Percentiles rank a stretch among this genome's conserved stretches.
These are phyloP conservation scores for Danio aesculapii DNA, from an alignment of 2,797 vertebrate genomes.

Conservation along the genomic window DNA sequence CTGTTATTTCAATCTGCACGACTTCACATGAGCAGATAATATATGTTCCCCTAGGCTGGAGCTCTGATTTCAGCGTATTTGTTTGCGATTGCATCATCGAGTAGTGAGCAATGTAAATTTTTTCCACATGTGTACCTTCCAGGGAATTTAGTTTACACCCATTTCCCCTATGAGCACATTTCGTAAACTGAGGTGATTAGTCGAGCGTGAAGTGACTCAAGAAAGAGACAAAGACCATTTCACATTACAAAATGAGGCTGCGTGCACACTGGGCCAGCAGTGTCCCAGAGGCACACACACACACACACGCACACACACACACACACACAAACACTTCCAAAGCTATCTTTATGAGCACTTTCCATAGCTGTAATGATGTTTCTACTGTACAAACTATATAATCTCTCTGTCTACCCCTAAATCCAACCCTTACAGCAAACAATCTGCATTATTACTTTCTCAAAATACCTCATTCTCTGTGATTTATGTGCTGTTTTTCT, in stretches of 20 bases:
- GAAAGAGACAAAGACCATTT: slow-evolving; percentile 50
- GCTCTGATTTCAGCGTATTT: slow-evolving; percentile 23
- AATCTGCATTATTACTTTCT: too few species aligned
- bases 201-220: slow-evolving; percentile 48
- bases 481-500: too few species aligned
- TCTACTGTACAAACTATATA: too few species aligned
- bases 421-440: too few species aligned
- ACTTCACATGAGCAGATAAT: slow-evolving; percentile 12
- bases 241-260: slow-evolving; percentile 50
- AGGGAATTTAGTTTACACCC: slow-evolving; percentile 36
- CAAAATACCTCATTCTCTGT: too few species aligned
- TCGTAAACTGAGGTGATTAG: slow-evolving; percentile 56
- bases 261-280: slow-evolving; percentile 30
- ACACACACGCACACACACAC: slow-evolving; percentile 38
- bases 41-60: slow-evolving; percentile 23
- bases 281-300: slow-evolving; percentile 54
- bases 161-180: slow-evolving; percentile 42
- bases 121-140: slow-evolving; percentile 33
- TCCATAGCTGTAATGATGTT: background rate
- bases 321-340: slow-evolving; percentile 24
- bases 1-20: background rate
- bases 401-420: too few species aligned
- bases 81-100: slow-evolving; percentile 47
- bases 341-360: background rate
- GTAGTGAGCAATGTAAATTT: slow-evolving; percentile 15